Conservation (phyloP, 2,797 vertebrate species). For the Tachyglossus aculeatus region DNA sequence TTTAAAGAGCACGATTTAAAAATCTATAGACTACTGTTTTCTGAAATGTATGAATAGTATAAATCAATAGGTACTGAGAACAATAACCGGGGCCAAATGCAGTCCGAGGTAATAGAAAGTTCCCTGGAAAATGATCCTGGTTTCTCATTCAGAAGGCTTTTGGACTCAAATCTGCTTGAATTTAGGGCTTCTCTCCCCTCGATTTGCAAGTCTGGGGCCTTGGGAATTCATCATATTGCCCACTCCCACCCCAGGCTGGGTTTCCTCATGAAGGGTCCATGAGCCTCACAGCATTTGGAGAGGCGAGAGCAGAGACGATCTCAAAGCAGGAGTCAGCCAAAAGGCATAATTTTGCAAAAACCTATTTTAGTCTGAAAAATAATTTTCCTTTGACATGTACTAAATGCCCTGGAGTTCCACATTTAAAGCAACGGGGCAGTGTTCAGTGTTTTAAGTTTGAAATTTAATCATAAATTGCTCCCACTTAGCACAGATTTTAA, state of each 20-base stretch:
- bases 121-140: not conserved
- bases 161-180: not conserved
- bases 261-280: not conserved
- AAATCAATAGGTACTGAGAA: not conserved
- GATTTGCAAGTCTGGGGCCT: slow-evolving; percentile 22
- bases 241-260: not conserved
- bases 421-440: not conserved
- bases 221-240: not conserved
- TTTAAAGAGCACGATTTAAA: not conserved
- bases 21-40: not conserved
- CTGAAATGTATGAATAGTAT: not conserved
- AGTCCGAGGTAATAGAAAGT: not conserved
- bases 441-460: not conserved
- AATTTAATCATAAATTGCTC: not conserved
- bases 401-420: not conserved
- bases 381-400: not conserved
- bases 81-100: slow-evolving; percentile 27
- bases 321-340: not conserved
- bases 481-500: not conserved
- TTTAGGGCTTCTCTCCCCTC: slow-evolving; percentile 1
- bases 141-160: not conserved
- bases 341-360: not conserved
- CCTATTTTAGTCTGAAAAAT: not conserved
- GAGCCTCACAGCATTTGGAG: not conserved
- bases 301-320: not conserved